Conservation (phyloP, 2,113 vertebrate species). For the Nesoenas mayeri region DNA sequence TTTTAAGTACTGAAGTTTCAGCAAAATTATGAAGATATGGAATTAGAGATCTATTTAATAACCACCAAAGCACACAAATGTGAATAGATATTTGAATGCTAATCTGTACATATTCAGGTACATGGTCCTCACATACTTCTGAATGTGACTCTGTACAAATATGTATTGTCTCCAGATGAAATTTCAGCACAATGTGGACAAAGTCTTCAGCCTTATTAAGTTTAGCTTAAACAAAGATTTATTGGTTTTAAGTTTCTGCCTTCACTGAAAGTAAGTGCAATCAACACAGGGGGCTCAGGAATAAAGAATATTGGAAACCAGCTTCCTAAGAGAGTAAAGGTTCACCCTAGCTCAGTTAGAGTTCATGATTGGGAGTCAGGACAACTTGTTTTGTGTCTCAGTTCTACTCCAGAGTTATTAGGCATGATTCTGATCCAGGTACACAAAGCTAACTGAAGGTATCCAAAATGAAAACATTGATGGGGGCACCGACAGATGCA, state of each 20-base stretch:
- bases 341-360: neutral
- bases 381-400: neutral
- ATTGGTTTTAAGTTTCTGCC: neutral
- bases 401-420: neutral
- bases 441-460: neutral
- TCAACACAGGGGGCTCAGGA: neutral
- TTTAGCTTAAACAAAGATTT: neutral
- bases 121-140: too few relatives aligned
- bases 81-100: neutral
- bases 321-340: neutral
- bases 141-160: neutral
- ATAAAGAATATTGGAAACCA: neutral
- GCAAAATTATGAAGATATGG: neutral
- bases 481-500: neutral
- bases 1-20: neutral
- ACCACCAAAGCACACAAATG: neutral
- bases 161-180: neutral
- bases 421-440: neutral
- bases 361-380: neutral
- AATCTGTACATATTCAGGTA: neutral
- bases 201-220: neutral
- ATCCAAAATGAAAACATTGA: neutral
- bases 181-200: neutral
- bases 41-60: neutral
- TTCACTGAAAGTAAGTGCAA: neutral